Percentiles rank a stretch among this genome's conserved stretches.
phyloP scores from a whole-genome alignment of 2,888 invertebrate species.

The Platycheirus albimanus region DNA sequence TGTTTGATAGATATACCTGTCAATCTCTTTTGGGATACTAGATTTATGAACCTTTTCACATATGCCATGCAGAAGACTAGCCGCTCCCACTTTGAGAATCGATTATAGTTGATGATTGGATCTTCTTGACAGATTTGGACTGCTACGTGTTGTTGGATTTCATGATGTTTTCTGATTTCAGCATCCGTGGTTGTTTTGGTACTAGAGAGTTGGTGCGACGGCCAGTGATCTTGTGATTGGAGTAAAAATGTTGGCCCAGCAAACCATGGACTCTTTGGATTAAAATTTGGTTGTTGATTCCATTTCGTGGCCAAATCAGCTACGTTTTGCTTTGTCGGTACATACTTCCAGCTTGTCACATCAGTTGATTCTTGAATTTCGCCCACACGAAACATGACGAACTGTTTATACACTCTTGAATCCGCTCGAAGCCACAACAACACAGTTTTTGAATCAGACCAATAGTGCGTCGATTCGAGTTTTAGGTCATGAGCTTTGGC shows the following conservation, averaged over 20 bases:
- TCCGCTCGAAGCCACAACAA: constrained; percentile 75
- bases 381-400: constrained; percentile 70
- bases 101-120: constrained; percentile 4
- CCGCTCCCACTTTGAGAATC: constrained; percentile 37
- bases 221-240: constrained; percentile 30
- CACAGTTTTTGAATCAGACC: constrained; percentile 76
- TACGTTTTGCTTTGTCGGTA: constrained; percentile 64
- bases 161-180: background rate
- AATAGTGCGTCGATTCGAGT: constrained; percentile 64
- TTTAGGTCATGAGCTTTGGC: constrained; percentile 48
- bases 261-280: constrained; percentile 45
- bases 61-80: constrained; percentile 17
- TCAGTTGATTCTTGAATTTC: constrained; percentile 67
- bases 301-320: constrained; percentile 69
- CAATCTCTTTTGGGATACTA: constrained; percentile 4
- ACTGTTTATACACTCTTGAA: constrained; percentile 61
- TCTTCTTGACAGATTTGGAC: background rate
- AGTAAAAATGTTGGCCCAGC: constrained; percentile 57
- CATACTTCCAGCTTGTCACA: constrained; percentile 47
- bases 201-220: background rate
- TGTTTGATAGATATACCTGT: constrained; percentile 25
- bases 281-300: constrained; percentile 19
- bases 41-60: constrained; percentile 19
- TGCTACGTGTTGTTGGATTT: constrained; percentile 7
- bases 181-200: background rate